Evolutionary conservation across 2,888 invertebrate genomes (phyloP).

Genomic region (Polyommatus icarus): DNA sequence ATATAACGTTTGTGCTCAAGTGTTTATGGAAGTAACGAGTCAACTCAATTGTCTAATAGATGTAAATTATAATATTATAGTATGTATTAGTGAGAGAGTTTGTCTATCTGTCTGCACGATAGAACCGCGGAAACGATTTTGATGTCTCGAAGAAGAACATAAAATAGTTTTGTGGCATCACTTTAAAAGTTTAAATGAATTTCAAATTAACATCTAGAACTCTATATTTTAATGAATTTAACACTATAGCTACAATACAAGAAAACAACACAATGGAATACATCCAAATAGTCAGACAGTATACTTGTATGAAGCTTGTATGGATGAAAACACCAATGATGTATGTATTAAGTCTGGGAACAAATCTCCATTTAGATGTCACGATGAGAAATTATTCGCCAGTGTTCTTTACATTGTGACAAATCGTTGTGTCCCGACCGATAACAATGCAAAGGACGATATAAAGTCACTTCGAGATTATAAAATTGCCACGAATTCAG

Average conservation of each 20-base stretch:
- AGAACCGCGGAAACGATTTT: too few species aligned
- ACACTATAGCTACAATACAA: not conserved
- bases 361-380: conserved; percentile 29
- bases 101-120: too few species aligned
- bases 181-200: too few species aligned
- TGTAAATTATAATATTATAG: too few species aligned
- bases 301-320: conserved; percentile 4
- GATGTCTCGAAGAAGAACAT: too few species aligned
- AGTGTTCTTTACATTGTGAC: conserved; percentile 29
- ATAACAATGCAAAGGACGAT: conserved; percentile 21
- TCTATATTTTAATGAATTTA: too few species aligned
- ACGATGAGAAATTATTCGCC: conserved; percentile 28
- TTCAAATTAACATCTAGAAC: too few species aligned
- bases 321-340: not conserved
- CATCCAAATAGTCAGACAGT: not conserved
- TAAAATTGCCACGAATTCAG: not conserved
- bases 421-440: conserved; percentile 21
- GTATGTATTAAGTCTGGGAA: conserved; percentile 17
- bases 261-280: not conserved
- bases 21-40: not conserved
- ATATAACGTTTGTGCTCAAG: not conserved
- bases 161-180: too few species aligned
- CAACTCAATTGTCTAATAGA: too few species aligned
- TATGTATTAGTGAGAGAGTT: too few species aligned
- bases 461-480: conserved; percentile 19